Percentiles rank a stretch among this genome's conserved stretches.
These are phyloP conservation scores for Aphelinus certus DNA, from an alignment of 1,140 invertebrate genomes.

Conservation along the genomic window DNA sequence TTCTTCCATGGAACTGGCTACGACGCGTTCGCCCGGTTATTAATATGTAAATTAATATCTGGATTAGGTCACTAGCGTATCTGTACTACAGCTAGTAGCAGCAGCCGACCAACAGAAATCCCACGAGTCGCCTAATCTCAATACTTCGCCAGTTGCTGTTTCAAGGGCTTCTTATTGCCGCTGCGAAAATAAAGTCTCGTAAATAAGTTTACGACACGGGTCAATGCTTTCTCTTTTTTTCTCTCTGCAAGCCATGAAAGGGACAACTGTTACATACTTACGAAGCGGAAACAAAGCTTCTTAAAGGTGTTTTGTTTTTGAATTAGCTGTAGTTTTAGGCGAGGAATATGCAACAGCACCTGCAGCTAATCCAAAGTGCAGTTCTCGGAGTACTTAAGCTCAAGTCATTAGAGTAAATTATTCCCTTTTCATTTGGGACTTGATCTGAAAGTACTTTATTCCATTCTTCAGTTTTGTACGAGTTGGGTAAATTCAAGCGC, in stretches of 20 bases:
- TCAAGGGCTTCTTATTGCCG: background rate
- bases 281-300: background rate
- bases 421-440: too few species aligned
- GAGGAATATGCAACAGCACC: too few species aligned
- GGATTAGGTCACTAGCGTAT: too few species aligned
- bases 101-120: background rate
- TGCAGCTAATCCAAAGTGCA: too few species aligned
- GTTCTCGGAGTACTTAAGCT: too few species aligned
- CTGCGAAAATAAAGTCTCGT: background rate
- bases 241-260: background rate
- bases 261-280: background rate
- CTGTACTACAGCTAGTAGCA: background rate
- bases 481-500: too few species aligned
- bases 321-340: too few species aligned
- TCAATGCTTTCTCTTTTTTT: background rate
- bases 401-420: too few species aligned
- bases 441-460: too few species aligned
- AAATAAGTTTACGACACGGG: constrained; percentile 13
- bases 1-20: too few species aligned
- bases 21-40: background rate
- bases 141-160: background rate
- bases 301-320: background rate
- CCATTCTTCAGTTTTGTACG: too few species aligned
- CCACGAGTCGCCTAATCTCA: background rate
- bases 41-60: constrained; percentile 7